phyloP scores from a whole-genome alignment of 2,113 vertebrate genomes.

The Myrmophylax atrothorax region DNA sequence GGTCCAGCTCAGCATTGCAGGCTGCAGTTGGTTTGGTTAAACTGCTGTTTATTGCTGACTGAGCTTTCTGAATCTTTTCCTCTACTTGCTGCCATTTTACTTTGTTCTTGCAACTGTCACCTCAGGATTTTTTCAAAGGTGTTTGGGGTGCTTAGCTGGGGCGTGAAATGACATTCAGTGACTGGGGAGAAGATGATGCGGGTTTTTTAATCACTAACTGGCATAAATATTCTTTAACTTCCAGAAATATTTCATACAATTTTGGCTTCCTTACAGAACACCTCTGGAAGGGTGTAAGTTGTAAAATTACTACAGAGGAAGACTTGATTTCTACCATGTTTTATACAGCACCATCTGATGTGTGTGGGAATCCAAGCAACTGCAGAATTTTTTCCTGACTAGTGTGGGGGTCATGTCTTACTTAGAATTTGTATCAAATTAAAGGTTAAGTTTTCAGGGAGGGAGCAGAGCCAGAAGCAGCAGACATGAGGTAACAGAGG shows the following conservation, averaged over 20 bases:
- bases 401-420: not conserved
- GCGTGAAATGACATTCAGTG: not conserved
- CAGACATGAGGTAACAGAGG: accelerated
- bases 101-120: not conserved
- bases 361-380: not conserved
- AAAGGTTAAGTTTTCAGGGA: not conserved
- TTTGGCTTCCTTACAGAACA: not conserved
- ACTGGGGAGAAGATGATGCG: not conserved
- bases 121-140: not conserved
- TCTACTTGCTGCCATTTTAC: not conserved
- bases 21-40: not conserved
- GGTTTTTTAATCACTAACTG: not conserved
- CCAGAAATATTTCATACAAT: not conserved
- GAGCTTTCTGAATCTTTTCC: not conserved
- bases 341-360: not conserved
- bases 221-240: not conserved
- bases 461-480: accelerated
- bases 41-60: not conserved
- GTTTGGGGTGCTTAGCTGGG: not conserved
- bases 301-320: not conserved
- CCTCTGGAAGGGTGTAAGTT: not conserved
- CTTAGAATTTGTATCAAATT: not conserved
- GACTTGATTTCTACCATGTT: not conserved
- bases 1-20: not conserved
- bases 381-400: not conserved